Evolutionary conservation across 2,113 vertebrate genomes (phyloP).

Genomic region (Tachysurus fulvidraco): DNA sequence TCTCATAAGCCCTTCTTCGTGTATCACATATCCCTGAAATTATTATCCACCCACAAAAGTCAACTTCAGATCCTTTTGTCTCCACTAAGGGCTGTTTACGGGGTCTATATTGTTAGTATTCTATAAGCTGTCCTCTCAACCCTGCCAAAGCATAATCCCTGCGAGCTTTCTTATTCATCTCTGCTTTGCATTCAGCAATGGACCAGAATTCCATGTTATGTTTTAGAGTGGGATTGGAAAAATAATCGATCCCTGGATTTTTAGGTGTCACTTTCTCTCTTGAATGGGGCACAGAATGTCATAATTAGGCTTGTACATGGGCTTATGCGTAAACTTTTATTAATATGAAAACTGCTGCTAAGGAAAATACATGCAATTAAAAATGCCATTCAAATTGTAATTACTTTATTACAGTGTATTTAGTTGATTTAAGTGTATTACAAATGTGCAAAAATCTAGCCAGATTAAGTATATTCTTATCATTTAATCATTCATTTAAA

Average conservation of each 20-base stretch:
- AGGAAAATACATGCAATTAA: background rate
- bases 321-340: background rate
- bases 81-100: slow-evolving; percentile 45
- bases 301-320: background rate
- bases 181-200: background rate
- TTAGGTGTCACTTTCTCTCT: background rate
- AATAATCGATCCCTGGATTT: background rate
- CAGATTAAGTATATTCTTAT: background rate
- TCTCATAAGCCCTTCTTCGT: slow-evolving; percentile 6
- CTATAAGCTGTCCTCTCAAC: slow-evolving; percentile 26
- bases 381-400: background rate
- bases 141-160: slow-evolving; percentile 27
- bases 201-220: background rate
- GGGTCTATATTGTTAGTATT: slow-evolving; percentile 33
- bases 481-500: too few species aligned
- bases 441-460: background rate
- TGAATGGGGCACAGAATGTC: background rate
- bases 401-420: background rate
- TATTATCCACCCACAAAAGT: slow-evolving; percentile 46
- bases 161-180: background rate
- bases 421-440: background rate
- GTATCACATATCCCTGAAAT: slow-evolving; percentile 35
- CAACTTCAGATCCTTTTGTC: slow-evolving; percentile 43
- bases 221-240: background rate
- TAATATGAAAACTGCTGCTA: background rate